Base-by-base conservation (phyloP, 2,797 vertebrate genomes). In the Notamacropus eugenii region DNA sequence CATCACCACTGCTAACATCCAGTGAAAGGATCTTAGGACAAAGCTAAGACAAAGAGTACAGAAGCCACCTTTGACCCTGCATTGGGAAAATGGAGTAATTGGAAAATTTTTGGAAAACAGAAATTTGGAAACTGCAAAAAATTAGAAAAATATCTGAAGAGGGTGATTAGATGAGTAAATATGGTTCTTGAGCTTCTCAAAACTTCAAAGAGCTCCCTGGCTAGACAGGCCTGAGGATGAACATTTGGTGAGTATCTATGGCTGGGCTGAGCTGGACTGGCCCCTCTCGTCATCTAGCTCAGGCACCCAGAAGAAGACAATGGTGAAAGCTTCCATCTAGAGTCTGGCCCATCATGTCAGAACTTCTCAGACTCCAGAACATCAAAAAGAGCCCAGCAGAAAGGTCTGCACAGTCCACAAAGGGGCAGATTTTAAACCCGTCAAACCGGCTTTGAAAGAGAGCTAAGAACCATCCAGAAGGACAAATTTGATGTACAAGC, bases 401-500 rank as follows among this genome's bases (percentile, higher is more conserved):
- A 6, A 74, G n/a, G 2, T 12, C 0, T n/a, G n/a, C 2, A 1
- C 4, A 74, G 62, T 34, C 19, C 5, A 6, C 19, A 10, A 46
- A 82, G 74, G 1, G 28, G 2, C 10, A 8, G 16, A 19, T 40
- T 8, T n/a, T 40, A 74, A n/a, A 74, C 14, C 67, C 5, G 3
- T 22, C n/a, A 22, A 3, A 74, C 9, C 40, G 67, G 22, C 67
- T 67, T 67, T 74, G 67, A 8, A 82, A 31, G 40, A 82, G 40
- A 82, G 22, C 74, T 46, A 24, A 46, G 22, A 27, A 82, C 9
- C 22, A 40, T 11, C 22, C 6, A 13, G 40, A 82, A 82, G 40
- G 74, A 82, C 8, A 9, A 9, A 74, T 40, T 22, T 6, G 22
- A 40, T 3, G 5, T 6, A 74, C n/a, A 46, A 24, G 22, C n/a